phyloP scores from a whole-genome alignment of 2,797 vertebrate species.

The Gadopsis marmoratus region DNA sequence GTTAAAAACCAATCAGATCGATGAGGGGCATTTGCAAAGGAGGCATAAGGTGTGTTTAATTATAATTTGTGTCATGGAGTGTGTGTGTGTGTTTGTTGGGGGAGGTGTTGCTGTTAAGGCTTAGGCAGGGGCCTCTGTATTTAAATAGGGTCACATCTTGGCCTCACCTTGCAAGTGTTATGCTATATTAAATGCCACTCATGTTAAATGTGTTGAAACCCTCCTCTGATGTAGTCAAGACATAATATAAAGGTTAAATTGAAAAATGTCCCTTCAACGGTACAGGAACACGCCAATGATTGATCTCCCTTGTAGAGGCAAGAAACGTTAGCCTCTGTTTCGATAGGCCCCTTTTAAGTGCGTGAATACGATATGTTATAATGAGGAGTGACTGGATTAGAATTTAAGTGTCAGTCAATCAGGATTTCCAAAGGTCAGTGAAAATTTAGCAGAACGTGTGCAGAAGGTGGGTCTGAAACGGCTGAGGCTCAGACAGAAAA shows the following conservation, averaged over 20 bases:
- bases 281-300: constrained; percentile 87
- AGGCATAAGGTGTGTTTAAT: constrained; percentile 97
- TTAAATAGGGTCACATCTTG: constrained; percentile 99
- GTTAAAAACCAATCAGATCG: constrained; percentile 93
- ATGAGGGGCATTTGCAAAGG: constrained; percentile 97
- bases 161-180: constrained; percentile 93
- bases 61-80: constrained; percentile 89
- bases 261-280: constrained; percentile 93
- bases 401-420: constrained; percentile 83
- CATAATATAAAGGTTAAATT: constrained; percentile 93
- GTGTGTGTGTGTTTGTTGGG: constrained; percentile 34
- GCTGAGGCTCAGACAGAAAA: constrained; percentile 11
- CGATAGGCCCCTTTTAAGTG: constrained; percentile 66
- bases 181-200: constrained; percentile 99
- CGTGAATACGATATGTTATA: constrained; percentile 81
- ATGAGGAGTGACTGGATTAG: constrained; percentile 77
- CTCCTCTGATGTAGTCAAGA: constrained; percentile 87
- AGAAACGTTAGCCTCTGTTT: constrained; percentile 85
- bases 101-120: constrained; percentile 82
- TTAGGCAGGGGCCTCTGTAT: constrained; percentile 83
- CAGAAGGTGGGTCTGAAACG: constrained; percentile 26
- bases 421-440: constrained; percentile 84
- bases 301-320: constrained; percentile 91
- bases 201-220: constrained; percentile 92
- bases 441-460: constrained; percentile 60